Base-by-base conservation (phyloP, 2,797 vertebrate species). In the Chiloscyllium punctatum region DNA sequence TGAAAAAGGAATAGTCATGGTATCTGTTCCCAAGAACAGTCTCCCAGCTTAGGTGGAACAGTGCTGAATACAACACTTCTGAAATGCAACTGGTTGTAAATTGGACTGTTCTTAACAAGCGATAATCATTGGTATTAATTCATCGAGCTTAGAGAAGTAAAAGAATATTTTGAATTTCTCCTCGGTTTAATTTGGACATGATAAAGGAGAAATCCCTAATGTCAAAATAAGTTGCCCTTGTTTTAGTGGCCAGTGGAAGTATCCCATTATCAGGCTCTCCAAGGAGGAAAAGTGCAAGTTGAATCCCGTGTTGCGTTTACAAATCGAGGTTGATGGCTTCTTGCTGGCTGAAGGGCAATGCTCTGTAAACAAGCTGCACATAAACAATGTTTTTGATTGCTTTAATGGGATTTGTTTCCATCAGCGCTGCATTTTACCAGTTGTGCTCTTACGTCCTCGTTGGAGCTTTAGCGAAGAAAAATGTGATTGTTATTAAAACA, bases 311-410 rank as follows among this genome's bases (percentile, higher is more conserved):
- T n/a, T 91, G 57, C 57, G 8, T 62, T 66, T 91, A n/a, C 66
- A 91, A 91, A n/a, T 23, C 33, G 0, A 91, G 88, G 30, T 57
- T 91, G 88, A 5, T 51, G 68, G 5, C 27, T 48, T 74, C 13
- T 94, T 74, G 33, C 51, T 91, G 92, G 68, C 68, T 72, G 92
- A 30, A 72, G 42, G 69, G 25, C 27, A n/a, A 66, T 21, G 53
- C 23, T 94, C 66, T 74, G 42, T 30, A 72, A 72, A 27, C 21
- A 42, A 25, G 23, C 37, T 90, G 95, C 94, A 94, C 96, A 95
- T 96, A 97, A 97, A 97, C 96, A 97, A 96, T 96, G 96, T 95
- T 96, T 97, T 96, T 97, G 97, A 97, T 97, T 97, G 96, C 96
- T 96, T 96, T 96, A 96, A 96, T 96, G 91, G 96, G 96, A 86